Conservation (phyloP, 2,797 vertebrate genomes). For the Amazonetta brasiliensis region DNA sequence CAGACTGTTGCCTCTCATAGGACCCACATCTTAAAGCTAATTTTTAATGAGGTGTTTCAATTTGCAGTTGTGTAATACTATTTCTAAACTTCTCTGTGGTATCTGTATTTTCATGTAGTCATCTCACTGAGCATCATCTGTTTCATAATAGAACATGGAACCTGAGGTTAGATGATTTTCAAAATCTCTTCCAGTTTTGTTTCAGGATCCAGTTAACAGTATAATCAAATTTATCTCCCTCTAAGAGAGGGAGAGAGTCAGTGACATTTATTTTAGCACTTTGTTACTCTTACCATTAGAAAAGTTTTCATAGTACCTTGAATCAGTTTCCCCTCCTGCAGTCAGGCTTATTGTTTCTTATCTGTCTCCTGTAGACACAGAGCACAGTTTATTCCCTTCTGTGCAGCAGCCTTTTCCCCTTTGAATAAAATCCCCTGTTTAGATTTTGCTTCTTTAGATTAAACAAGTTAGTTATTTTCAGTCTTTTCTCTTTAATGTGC, state of each 20-base stretch:
- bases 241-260: too few species aligned
- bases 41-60: background rate
- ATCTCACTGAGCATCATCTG: background rate
- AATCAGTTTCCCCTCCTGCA: background rate
- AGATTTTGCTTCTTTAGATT: background rate
- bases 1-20: background rate
- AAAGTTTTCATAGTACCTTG: background rate
- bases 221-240: background rate
- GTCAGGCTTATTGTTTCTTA: background rate
- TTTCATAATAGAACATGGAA: background rate
- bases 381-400: background rate
- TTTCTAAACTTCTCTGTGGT: conserved; percentile 19
- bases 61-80: conserved; percentile 11
- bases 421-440: background rate
- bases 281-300: background rate
- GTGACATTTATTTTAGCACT: background rate
- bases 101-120: background rate
- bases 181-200: background rate
- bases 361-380: accelerated
- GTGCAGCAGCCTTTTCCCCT: background rate
- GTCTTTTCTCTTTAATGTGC: background rate
- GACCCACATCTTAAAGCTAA: background rate
- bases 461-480: background rate
- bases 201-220: background rate
- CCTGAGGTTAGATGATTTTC: conserved; percentile 2